Base-by-base conservation (phyloP, 2,113 vertebrate species). In the Suncus etruscus region DNA sequence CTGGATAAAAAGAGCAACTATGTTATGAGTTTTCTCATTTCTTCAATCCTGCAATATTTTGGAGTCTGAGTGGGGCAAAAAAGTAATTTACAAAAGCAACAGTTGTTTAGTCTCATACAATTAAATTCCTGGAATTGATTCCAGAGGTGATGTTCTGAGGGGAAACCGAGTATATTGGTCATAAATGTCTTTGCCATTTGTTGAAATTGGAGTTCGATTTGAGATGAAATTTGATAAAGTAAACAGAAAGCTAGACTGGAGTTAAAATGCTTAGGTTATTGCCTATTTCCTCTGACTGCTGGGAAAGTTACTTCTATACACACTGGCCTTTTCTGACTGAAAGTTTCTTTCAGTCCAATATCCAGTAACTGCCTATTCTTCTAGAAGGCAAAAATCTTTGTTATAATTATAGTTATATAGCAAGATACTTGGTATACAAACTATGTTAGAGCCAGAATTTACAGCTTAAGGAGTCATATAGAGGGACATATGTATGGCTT, bases 1-100 rank as follows among this genome's bases (percentile, higher is more conserved):
- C 48, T 73, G 73, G 90, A 68, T 86, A 87, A 50, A 94, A 84
- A 83, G 54, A 74, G 31, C 66, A 54, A 10, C 31, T 69, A 48
- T 66, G 95, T 95, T 95, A 95, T 96, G 91, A 97, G 91, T 94
- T 97, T 97, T 92, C 91, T 95, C 73, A 90, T 94, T 95, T 95
- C 76, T 54, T 58, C 83, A 81, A 31, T 86, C 63, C 39, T 85
- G 29, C 75, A 81, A 76, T 78, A 24, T 90, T 94, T 65, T 91
- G 73, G 79, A 78, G 68, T 93, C 68, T 90, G 87, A 95, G 87
- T 86, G 86, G 68, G 54, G 12, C 48, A 89, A 89, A 83, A 86
- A 91, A 65, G 27, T 45, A 93, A 95, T 94, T 95, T 88, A 83
- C 50, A 45, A 91, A 92, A 95, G 90, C 69, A 92, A 90, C 77